Conservation (phyloP, 2,113 vertebrate genomes). For the Greenwoodochromis staneri region DNA sequence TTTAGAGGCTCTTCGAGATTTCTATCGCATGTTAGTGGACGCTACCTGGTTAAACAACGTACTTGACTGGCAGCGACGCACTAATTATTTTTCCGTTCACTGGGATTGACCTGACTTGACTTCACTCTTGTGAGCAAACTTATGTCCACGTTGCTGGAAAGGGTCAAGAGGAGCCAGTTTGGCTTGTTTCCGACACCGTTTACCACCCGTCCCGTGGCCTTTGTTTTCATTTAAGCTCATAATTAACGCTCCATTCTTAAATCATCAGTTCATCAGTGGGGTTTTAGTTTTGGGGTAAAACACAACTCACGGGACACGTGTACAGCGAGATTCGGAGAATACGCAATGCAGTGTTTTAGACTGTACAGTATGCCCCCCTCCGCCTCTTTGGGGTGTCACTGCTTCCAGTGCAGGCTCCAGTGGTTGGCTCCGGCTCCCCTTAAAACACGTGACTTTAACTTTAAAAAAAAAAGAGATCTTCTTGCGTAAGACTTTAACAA, state of each 20-base stretch:
- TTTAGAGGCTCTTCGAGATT: neutral
- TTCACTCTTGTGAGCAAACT: neutral
- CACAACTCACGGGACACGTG: neutral
- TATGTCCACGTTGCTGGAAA: neutral
- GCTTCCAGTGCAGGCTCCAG: slow-evolving; percentile 11
- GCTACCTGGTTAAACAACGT: neutral
- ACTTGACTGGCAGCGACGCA: neutral
- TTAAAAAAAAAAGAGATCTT: neutral
- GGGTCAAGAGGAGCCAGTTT: neutral
- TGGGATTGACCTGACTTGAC: neutral
- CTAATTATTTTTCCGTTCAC: neutral
- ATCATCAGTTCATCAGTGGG: neutral
- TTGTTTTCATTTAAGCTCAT: neutral
- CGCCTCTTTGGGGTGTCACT: neutral
- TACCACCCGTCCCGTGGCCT: neutral
- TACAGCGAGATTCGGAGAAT: neutral
- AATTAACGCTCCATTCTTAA: neutral
- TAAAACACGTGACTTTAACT: slow-evolving; percentile 4
- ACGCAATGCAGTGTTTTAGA: slow-evolving; percentile 61
- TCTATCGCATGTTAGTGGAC: neutral
- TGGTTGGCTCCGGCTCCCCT: slow-evolving; percentile 27
- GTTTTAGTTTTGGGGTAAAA: neutral
- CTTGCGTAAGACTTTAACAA: slow-evolving; percentile 53
- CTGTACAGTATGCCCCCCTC: neutral
- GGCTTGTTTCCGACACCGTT: neutral